Evolutionary conservation across 2,113 vertebrate genomes (phyloP).

Genomic region (Setophaga petechia): DNA sequence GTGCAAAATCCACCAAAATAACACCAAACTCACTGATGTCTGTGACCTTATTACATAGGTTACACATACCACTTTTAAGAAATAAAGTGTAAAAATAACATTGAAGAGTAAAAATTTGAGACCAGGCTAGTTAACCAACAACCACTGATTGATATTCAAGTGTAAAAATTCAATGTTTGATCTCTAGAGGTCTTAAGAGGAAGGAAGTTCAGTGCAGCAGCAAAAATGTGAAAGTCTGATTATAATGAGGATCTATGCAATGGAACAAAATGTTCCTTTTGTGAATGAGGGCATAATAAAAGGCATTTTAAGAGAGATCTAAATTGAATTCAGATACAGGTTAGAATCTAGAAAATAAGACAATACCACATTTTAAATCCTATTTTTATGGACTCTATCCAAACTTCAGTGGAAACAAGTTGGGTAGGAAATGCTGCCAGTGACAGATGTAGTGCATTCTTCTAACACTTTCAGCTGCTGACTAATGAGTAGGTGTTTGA

Average conservation of each 20-base stretch:
- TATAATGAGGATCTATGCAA: not conserved
- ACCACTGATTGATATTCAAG: not conserved
- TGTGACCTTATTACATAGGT: not conserved
- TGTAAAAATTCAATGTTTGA: not conserved
- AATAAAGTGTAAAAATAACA: not conserved
- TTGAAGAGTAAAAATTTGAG: not conserved
- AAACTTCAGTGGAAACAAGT: conserved; percentile 50
- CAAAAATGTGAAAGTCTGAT: not conserved
- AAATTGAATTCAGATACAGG: not conserved
- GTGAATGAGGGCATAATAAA: not conserved
- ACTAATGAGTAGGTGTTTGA: conserved; percentile 68
- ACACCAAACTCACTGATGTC: not conserved
- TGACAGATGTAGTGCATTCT: conserved; percentile 57
- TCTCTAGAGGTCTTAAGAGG: not conserved
- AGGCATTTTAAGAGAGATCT: not conserved
- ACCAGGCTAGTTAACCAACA: not conserved
- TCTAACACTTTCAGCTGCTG: conserved; percentile 53
- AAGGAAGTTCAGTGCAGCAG: not conserved
- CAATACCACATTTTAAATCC: not conserved
- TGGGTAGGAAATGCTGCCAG: conserved; percentile 49
- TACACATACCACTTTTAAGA: not conserved
- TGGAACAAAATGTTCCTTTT: not conserved
- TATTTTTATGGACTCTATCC: conserved; percentile 14
- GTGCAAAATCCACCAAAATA: not conserved
- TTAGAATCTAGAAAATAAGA: conserved; percentile 10